Evolutionary conservation across 2,888 invertebrate genomes (phyloP).

Genomic region (Dryocosmus kuriphilus): DNA sequence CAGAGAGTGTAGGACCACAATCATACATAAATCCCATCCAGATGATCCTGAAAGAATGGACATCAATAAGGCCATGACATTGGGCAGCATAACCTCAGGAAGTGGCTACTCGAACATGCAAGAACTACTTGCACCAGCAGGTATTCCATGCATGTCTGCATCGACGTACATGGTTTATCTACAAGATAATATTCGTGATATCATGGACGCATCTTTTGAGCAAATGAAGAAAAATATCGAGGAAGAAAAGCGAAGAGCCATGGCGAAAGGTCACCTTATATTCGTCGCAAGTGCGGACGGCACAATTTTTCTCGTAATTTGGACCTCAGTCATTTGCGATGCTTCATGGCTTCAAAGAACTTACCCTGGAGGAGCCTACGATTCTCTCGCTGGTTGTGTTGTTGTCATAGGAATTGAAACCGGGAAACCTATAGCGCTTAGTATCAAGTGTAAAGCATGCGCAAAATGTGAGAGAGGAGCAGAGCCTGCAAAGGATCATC

Average conservation of each 20-base stretch:
- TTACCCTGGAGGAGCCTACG: not conserved
- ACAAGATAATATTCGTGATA: too few species aligned
- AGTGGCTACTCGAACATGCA: too few species aligned
- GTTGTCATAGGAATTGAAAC: not conserved
- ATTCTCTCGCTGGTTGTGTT: not conserved
- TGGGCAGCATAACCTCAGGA: too few species aligned
- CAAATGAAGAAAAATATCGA: too few species aligned
- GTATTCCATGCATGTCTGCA: too few species aligned
- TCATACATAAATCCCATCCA: too few species aligned
- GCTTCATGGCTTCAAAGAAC: conserved; percentile 18
- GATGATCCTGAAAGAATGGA: too few species aligned
- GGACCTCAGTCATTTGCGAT: not conserved
- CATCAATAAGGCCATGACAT: too few species aligned
- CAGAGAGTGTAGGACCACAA: too few species aligned
- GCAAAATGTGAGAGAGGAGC: not conserved
- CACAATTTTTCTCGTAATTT: not conserved
- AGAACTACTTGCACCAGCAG: too few species aligned
- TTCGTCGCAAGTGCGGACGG: not conserved
- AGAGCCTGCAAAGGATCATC: not conserved
- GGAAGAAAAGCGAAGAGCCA: not conserved
- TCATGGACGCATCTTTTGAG: too few species aligned
- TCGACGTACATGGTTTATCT: too few species aligned
- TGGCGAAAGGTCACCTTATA: not conserved
- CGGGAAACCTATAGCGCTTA: not conserved
- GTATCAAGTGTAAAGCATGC: not conserved